Conservation (phyloP, 92 coral and sea anemone genomes). For the Virgularia gustaviana region DNA sequence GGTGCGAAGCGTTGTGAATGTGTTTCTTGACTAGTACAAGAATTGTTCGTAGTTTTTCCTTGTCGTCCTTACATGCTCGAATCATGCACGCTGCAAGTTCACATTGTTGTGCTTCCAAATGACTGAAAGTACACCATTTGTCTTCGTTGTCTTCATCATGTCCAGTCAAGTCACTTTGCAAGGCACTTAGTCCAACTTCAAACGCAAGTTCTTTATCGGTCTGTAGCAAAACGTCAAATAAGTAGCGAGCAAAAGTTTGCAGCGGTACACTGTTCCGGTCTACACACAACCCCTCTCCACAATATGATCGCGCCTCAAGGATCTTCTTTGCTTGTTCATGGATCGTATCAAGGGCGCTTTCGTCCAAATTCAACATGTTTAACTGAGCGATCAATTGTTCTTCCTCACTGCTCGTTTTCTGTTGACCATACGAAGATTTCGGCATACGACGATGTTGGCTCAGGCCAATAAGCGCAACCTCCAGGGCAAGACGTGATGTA, state of each 20-base stretch:
- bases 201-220: slow-evolving; percentile 85
- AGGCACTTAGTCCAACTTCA: slow-evolving; percentile 81
- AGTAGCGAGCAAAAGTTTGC: slow-evolving; percentile 96
- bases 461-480: slow-evolving; percentile 85
- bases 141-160: slow-evolving; percentile 34
- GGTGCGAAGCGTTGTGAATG: slow-evolving; percentile 82
- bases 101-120: slow-evolving; percentile 92
- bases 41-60: slow-evolving; percentile 56
- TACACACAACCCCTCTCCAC: slow-evolving; percentile 85
- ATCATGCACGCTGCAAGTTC: slow-evolving; percentile 94
- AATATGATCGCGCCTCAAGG: slow-evolving; percentile 74
- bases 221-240: slow-evolving; percentile 64
- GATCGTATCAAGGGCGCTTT: slow-evolving; percentile 42
- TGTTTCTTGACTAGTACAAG: slow-evolving; percentile 64
- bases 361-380: slow-evolving; percentile 69
- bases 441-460: slow-evolving; percentile 95
- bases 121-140: slow-evolving; percentile 81
- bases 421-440: slow-evolving; percentile 83
- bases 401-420: slow-evolving; percentile 88
- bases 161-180: slow-evolving; percentile 62
- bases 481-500: slow-evolving; percentile 74
- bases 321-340: slow-evolving; percentile 70
- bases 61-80: slow-evolving; percentile 73
- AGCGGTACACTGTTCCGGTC: slow-evolving; percentile 82
- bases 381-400: slow-evolving; percentile 95